Base-by-base conservation (phyloP, 2,113 vertebrate species). In the Hypocryptadius cinnamomeus region DNA sequence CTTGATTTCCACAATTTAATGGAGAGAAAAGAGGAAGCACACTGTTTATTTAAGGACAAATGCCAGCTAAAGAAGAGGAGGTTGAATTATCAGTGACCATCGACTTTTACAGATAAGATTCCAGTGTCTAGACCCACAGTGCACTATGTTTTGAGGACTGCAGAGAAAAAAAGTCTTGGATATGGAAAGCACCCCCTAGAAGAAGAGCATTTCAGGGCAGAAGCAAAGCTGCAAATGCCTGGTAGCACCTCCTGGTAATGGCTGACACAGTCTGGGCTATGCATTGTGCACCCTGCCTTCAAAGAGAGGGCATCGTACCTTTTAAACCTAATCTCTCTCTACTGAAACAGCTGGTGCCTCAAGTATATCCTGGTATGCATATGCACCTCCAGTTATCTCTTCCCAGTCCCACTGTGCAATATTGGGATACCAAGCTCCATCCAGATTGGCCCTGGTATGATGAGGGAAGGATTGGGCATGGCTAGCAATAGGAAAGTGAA, bases 1-100 rank as follows among this genome's bases (percentile, higher is more conserved):
- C 89, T 93, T 95, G 71, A 95, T 96, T 93, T 94, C 56, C n/a
- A 50, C 64, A 74, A 85, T 60, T 71, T 94, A 90, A 89, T 63
- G 85, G 72, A 65, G 76, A 91, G 33, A 69, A 69, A 86, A 87
- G 66, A 87, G 94, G 94, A 96, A 94, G 70, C 61, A 53, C 47
- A n/a, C 33, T 88, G 79, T 88, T 94, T 94, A 85, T 90, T 93
- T 92, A 95, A 79, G 40, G 61, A 71, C 84, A 94, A 84, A 95
- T 87, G 83, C 57, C 92, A 92, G 73, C 57, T 79, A 81, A 89
- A 94, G 56, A 80, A 71, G 65, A 84, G 30, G 53, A 94, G 65
- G 37, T 27, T 85, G 50, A 91, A 78, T 82, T 80, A 86, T 60
- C 72, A 78, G 50, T 78, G 44, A 78, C 33, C 51, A 90, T 13